Evolutionary conservation across 2,888 invertebrate species (phyloP), one percentile per base, ranked within the genome.

Genomic region (Andrena hattorfiana): DNA sequence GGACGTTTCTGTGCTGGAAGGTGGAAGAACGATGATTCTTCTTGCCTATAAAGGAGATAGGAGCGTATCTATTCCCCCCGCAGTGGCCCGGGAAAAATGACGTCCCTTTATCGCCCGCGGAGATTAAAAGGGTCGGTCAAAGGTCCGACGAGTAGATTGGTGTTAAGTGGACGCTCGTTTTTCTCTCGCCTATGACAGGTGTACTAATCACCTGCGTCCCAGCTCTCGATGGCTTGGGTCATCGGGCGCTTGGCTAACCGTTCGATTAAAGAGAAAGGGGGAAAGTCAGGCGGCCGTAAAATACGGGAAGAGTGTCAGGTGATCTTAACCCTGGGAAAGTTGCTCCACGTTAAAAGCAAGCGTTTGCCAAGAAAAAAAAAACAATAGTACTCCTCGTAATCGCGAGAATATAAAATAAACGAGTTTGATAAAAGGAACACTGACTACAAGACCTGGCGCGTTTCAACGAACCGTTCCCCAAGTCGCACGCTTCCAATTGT

Each of bases 61-160:
- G 28, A 28, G 20, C 28, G 16, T 59, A 48, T 77, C 49, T 60
- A 48, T 32, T 26, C 48, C 16, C 35, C 13, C 42, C 26, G 1
- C 10, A 28, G 30, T 10, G 7, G n/a, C 8, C 8, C 5, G 62
- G 48, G 35, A n/a, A 13, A 62, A 48, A 56, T 63, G 23, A 23
- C 54, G 76, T 23, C 59, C 71, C 16, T 42, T 60, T 26, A 62
- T 71, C 51, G 63, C 59, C 23, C n/a, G 42, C 30, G 6, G 49
- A 62, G 80, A 71, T 70, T 79, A 79, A 79, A 64, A 70, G 51
- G 60, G 59, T 62, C 59, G 79, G 64, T 79, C 49, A 26, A 64
- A 79, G 64, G 35, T 78, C n/a, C 70, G 60, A 13, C 30, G 59
- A 51, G 26, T 35, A 6, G 59, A 62, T 77, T 51, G 64, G 49